phyloP scores from a whole-genome alignment of 1,140 invertebrate genomes.

The Laodelphax striatellus region DNA sequence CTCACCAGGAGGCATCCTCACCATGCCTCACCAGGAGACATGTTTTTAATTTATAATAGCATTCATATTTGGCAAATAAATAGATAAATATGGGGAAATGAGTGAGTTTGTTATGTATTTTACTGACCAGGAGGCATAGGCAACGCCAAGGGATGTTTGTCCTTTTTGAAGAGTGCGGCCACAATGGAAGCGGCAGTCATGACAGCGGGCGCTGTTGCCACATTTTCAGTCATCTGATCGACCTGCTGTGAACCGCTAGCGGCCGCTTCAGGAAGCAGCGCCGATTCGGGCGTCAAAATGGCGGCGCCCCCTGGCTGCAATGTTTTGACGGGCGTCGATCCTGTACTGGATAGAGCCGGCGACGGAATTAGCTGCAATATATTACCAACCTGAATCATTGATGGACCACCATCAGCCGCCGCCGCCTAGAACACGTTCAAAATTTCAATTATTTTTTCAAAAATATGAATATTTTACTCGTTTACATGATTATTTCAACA shows the following conservation, averaged over 20 bases:
- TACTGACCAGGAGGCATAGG: constrained; percentile 3
- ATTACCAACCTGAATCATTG: constrained; percentile 23
- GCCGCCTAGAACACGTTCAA: no score
- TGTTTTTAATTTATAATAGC: no score
- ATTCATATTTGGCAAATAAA: no score
- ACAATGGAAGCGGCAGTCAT: background rate
- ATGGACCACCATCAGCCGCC: background rate
- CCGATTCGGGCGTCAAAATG: no score
- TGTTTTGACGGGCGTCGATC: background rate
- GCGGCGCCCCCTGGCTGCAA: no score
- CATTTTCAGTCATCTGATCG: background rate
- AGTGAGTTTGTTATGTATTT: no score
- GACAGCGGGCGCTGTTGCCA: background rate
- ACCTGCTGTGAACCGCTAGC: background rate
- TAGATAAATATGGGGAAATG: no score
- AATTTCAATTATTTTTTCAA: no score
- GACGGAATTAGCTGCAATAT: constrained; percentile 15
- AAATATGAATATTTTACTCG: no score
- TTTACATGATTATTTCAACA: no score
- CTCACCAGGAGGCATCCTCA: no score
- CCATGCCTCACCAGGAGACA: no score
- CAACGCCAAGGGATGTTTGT: background rate
- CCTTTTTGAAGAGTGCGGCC: background rate
- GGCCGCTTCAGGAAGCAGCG: background rate
- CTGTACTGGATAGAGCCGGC: background rate